Evolutionary conservation across 2,113 vertebrate species (phyloP).

Genomic region (Panurus biarmicus): DNA sequence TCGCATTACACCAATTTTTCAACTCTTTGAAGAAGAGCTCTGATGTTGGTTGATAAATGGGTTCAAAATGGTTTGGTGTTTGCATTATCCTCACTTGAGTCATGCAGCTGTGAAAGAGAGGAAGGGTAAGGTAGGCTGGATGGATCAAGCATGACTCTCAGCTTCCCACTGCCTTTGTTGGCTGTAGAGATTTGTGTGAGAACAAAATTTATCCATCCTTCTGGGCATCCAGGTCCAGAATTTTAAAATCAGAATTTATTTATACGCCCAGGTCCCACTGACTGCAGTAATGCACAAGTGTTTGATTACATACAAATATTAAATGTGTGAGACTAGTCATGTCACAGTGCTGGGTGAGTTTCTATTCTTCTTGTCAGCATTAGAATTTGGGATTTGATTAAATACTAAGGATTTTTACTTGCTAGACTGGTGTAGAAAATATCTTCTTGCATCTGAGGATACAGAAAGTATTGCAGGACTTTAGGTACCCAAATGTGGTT

Average conservation of each 20-base stretch:
- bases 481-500: background rate
- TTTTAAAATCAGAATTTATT: background rate
- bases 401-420: background rate
- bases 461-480: background rate
- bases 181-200: background rate
- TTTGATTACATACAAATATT: background rate
- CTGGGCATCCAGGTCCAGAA: background rate
- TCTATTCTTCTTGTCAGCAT: background rate
- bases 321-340: background rate
- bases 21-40: background rate
- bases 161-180: background rate
- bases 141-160: background rate
- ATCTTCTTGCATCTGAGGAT: background rate
- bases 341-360: background rate
- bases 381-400: background rate
- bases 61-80: background rate
- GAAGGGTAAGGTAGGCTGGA: background rate
- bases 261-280: background rate
- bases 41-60: background rate
- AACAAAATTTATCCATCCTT: background rate
- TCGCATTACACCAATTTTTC: background rate
- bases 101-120: background rate
- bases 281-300: background rate
- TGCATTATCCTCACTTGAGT: background rate
- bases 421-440: background rate